Evolutionary conservation across 2,888 invertebrate genomes (phyloP).

Genomic region (Steromphala cineraria): DNA sequence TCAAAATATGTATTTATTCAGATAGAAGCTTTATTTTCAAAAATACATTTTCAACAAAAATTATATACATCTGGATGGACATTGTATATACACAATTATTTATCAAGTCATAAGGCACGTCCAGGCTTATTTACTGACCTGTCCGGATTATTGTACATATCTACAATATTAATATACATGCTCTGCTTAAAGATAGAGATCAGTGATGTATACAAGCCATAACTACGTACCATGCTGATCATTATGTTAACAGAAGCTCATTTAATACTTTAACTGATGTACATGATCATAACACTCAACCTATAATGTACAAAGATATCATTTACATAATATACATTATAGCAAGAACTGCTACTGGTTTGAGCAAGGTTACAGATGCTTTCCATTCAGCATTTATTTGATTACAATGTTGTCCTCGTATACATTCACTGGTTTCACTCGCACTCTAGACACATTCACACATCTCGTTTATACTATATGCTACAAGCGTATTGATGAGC

Average conservation of each 20-base stretch:
- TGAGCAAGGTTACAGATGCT: constrained; percentile 1
- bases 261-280: not conserved
- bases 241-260: not conserved
- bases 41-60: not conserved
- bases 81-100: not conserved
- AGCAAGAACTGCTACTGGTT: not conserved
- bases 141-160: not conserved
- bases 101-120: not conserved
- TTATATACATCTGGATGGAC: not conserved
- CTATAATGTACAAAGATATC: not conserved
- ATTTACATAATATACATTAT: not conserved
- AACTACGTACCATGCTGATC: no score
- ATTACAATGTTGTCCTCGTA: not conserved
- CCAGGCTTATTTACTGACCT: not conserved
- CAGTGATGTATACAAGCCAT: no score
- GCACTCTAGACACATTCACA: not conserved
- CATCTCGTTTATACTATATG: not conserved
- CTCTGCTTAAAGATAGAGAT: no score
- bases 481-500: constrained; percentile 33
- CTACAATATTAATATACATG: not conserved
- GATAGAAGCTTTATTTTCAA: not conserved
- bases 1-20: not conserved
- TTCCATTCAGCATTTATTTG: not conserved
- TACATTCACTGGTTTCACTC: not conserved
- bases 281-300: not conserved